Conservation (phyloP, 1,140 invertebrate genomes). For the Cydia amplana region DNA sequence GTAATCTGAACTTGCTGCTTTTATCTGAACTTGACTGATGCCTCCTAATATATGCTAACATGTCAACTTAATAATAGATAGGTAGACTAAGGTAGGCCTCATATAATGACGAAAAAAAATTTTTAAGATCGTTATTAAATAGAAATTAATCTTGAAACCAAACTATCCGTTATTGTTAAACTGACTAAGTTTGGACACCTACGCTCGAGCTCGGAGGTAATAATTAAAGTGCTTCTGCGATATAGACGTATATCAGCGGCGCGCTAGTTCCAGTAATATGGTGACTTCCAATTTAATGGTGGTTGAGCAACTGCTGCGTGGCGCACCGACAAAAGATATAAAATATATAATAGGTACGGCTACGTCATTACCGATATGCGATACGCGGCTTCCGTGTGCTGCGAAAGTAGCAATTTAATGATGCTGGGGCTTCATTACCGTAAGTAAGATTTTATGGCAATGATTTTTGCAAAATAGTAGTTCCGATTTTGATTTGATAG, state of each 20-base stretch:
- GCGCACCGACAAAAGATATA: constrained; percentile 51
- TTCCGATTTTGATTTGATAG: no score
- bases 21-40: no score
- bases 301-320: constrained; percentile 69
- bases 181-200: background rate
- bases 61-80: no score
- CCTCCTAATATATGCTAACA: no score
- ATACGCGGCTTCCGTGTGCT: constrained; percentile 10
- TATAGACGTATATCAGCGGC: constrained; percentile 55
- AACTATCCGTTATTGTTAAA: constrained; percentile 32
- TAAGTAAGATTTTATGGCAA: background rate
- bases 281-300: constrained; percentile 77
- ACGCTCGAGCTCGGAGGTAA: constrained; percentile 14
- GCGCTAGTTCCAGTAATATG: constrained; percentile 64
- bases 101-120: no score
- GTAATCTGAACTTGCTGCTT: no score
- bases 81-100: no score
- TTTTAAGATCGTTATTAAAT: no score
- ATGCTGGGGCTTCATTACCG: background rate
- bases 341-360: constrained; percentile 54
- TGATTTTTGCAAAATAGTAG: background rate
- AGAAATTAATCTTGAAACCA: background rate
- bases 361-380: constrained; percentile 42
- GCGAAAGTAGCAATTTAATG: constrained; percentile 1
- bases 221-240: constrained; percentile 35